Conservation (phyloP, 2,888 invertebrate species). For the Lutraria lutraria region DNA sequence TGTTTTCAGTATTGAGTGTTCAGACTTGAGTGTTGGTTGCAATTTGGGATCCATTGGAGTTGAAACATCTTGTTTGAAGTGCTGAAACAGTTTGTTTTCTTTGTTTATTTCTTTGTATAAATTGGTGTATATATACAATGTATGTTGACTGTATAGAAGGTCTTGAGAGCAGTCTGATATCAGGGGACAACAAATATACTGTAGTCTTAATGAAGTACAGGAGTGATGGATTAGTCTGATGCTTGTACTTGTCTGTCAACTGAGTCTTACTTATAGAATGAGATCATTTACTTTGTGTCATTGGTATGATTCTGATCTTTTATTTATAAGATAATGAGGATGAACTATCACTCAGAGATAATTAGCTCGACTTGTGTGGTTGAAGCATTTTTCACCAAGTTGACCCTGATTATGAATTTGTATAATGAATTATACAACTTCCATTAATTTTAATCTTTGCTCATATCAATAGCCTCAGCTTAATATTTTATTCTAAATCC, state of each 20-base stretch:
- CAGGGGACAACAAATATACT: background rate
- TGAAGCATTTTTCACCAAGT: too few relatives aligned
- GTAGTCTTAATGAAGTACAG: background rate
- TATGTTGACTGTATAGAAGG: background rate
- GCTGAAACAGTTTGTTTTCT: too few relatives aligned
- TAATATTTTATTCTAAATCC: too few relatives aligned
- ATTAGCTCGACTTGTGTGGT: background rate
- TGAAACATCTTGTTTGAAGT: too few relatives aligned
- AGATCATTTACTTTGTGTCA: background rate
- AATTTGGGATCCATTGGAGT: too few relatives aligned
- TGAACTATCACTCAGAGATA: background rate
- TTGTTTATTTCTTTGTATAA: background rate
- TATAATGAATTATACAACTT: too few relatives aligned
- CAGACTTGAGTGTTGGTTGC: too few relatives aligned
- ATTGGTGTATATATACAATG: background rate
- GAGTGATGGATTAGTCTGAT: background rate
- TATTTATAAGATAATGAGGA: background rate
- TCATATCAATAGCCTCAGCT: too few relatives aligned
- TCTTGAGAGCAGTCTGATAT: background rate
- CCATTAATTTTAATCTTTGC: too few relatives aligned
- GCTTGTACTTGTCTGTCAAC: background rate
- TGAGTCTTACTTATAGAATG: background rate
- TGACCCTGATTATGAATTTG: too few relatives aligned
- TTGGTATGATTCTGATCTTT: background rate
- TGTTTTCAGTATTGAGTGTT: too few relatives aligned